Base-by-base conservation (phyloP, 2,888 invertebrate genomes). In the Aleiodes testaceus region DNA sequence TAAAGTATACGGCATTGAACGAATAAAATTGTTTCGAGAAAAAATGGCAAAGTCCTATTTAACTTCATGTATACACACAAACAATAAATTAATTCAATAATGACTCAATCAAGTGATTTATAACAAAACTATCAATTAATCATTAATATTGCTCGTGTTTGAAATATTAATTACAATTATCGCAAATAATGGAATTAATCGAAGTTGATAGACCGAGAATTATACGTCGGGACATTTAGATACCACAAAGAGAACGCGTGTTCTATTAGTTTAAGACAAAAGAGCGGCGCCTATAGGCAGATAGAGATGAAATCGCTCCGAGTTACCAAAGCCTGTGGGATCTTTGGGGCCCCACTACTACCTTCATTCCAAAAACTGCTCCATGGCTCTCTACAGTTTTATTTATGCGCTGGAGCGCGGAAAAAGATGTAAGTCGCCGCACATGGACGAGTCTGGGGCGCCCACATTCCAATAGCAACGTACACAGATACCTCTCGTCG, bases 181-280 rank as follows among this genome's bases (percentile, higher is more conserved):
- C 36, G 9, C 11, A 18, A 50, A 18, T 18, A 50, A 50, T 36
- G 9, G n/a, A n/a, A 30, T 55, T 55, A 30, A 9, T n/a, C n/a
- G 14, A 55, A 55, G 30, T 30, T 82, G 84, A 84, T 84, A 77
- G 82, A 79, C 79, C 83, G 82, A 80, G 80, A 76, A 79, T 84
- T 85, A 86, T 85, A 79, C 80, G 84, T 84, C 79, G 82, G 84
- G 85, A 85, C 85, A 85, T 86, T 84, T 85, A 80, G 85, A 84
- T 83, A 82, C 82, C 82, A 83, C 82, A 79, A 82, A 85, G 84
- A 82, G 83, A 86, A 86, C 86, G 84, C 84, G 85, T 86, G 86
- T 87, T 87, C 84, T 85, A 87, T 86, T 85, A 85, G 84, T 81
- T 78, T 85, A 84, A 86, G 85, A 87, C 86, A 86, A 86, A 87